Percentiles rank a stretch among this genome's conserved stretches.
phyloP scores from a whole-genome alignment of 92 coral and sea anemone genomes.

The Palythoa heliodiscus region DNA sequence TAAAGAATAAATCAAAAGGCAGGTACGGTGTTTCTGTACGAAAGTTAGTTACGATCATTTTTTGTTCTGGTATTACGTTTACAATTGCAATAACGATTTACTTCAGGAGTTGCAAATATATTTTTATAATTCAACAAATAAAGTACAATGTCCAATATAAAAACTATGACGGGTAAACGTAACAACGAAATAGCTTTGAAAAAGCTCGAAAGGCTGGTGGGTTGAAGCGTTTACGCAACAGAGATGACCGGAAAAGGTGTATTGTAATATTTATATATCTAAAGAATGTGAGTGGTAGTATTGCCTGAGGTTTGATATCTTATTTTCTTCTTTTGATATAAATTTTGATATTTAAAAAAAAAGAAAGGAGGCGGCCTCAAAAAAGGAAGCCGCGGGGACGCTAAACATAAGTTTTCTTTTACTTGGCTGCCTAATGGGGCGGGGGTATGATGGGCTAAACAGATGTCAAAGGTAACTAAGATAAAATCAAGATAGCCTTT shows the following conservation, averaged over 20 bases:
- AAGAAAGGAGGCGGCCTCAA: no score
- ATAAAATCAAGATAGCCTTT: no score
- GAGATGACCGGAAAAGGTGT: conserved; percentile 8
- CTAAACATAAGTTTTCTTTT: no score
- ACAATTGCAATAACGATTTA: neutral
- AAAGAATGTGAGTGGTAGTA: conserved; percentile 18
- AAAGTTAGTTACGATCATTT: neutral
- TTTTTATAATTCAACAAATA: neutral
- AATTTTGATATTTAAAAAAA: no score
- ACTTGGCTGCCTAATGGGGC: no score
- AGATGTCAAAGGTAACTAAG: no score
- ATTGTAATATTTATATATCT: conserved; percentile 17
- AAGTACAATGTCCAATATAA: neutral
- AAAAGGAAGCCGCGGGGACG: no score
- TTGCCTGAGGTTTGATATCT: neutral
- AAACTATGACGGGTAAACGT: conserved; percentile 8
- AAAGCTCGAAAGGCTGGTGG: conserved; percentile 22
- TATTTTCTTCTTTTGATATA: no score
- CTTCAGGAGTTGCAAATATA: neutral
- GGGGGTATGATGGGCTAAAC: no score
- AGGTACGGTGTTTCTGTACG: neutral
- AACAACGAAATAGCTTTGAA: neutral
- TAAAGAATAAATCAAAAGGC: neutral
- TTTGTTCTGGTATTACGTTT: neutral
- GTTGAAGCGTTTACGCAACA: conserved; percentile 24